Evolutionary conservation across 2,113 vertebrate genomes (phyloP), one percentile per base, ranked within the genome.

Genomic region (Lichenostomus cassidix): DNA sequence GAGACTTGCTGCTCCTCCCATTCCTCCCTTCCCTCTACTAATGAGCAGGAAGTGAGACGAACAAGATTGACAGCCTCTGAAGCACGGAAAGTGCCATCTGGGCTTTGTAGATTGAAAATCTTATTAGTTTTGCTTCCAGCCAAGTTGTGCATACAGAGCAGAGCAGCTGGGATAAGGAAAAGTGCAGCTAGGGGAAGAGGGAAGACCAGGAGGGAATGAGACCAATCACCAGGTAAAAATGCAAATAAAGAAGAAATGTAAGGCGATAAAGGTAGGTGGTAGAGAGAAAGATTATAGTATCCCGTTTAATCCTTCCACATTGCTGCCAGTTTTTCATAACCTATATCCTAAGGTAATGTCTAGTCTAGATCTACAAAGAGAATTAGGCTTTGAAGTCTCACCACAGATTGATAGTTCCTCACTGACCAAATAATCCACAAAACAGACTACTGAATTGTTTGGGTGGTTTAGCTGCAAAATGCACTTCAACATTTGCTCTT

Each of bases 41-140:
- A 93, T 89, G 88, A 90, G 87, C 93, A 94, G 90, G 68, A 94
- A 96, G 90, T 95, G 94, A 96, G 90, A 96, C 60, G 5, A 96
- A 95, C 87, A 96, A 96, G 94, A 95, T 37, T 94, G 93, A 93
- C 94, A 81, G 85, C 84, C 93, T 94, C 93, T 94, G 92, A 96
- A 94, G 94, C 93, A 96, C 9, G 0, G 75, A 92, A 83, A 81
- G 59, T 81, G 44, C 85, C 92, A 90, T 94, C 92, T 96, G 95
- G 88, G 68, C 93, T 96, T 94, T 97, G 68, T 85, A 96, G 93
- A 93, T 90, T 95, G 95, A 96, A 97, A 97, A 97, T 92, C 94
- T 90, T 95, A 93, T 94, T 96, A 94, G 92, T 80, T 80, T 94
- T 95, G 60, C 92, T 90, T 88, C 75, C 82, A 94, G 68, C 68